Evolutionary conservation across 1,140 invertebrate genomes (phyloP).

Genomic region (Globodera rostochiensis): DNA sequence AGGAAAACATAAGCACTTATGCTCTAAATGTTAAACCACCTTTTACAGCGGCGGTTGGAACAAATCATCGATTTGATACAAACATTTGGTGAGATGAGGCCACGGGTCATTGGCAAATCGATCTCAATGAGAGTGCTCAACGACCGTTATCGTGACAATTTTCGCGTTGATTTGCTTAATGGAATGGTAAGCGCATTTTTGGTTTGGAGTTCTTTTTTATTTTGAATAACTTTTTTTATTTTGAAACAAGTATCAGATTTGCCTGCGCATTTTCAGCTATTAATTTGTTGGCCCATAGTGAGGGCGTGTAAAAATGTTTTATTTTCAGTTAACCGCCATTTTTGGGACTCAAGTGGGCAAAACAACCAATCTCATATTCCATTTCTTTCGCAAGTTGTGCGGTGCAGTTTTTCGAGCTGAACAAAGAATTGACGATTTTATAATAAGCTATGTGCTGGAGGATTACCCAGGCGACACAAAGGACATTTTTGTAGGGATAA

Average conservation of each 20-base stretch:
- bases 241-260: neutral
- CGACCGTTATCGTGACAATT: neutral
- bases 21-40: too few species aligned
- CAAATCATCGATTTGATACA: conserved; percentile 14
- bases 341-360: neutral
- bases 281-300: too few species aligned
- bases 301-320: too few species aligned
- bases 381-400: neutral
- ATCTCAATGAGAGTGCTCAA: neutral
- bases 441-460: conserved; percentile 2
- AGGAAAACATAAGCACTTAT: too few species aligned
- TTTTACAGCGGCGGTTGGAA: neutral
- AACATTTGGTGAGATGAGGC: neutral
- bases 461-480: conserved; percentile 18
- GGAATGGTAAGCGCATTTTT: neutral
- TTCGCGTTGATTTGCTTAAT: neutral
- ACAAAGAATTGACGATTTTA: neutral
- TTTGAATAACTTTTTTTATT: neutral
- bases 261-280: too few species aligned
- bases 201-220: neutral
- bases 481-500: conserved; percentile 22
- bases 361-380: neutral
- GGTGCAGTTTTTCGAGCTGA: neutral
- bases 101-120: neutral
- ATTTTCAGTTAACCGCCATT: neutral